Evolutionary conservation across 2,113 vertebrate genomes (phyloP), one percentile per base, ranked within the genome.

Genomic region (Neolamprologus fasciatus): DNA sequence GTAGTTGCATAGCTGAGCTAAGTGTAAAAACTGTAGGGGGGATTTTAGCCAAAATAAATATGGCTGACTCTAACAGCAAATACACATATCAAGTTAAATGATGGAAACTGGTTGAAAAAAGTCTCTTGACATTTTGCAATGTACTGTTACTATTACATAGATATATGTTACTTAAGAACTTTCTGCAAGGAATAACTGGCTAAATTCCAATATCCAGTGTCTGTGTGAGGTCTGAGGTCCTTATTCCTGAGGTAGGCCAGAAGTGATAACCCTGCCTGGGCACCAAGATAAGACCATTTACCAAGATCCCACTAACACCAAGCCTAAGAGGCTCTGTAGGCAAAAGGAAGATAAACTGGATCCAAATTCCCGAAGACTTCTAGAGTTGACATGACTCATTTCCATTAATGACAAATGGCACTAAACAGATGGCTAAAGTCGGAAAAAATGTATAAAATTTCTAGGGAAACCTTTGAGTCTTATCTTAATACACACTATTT

Each of bases 201-300:
- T 79, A 26, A 87, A 85, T 57, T 73, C 9, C 76, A 87, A 28
- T 45, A 45, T 81, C 76, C 33, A 21, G 8, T 90, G 84, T 63
- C 73, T 90, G 94, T 93, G 93, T 95, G 94, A 89, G 95, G 95
- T 94, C 95, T 87, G 83, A 81, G 68, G 76, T 88, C 87, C 85
- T 89, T 91, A 11, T 86, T 84, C 42, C 86, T 91, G 89, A 94
- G 89, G 71, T 58, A 92, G 89, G 85, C 84, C 92, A 92, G 89
- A 89, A 86, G 86, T 89, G 95, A 95, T 95, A 95, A 93, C 89
- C 89, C 73, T 1, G 45, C 88, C 81, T 85, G 71, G 83, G 79
- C 90, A 92, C 35, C 54, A n/a, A 90, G 96, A 96, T 95, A 96
- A 94, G 91, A 88, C 51, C 8, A 10, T 84, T 91, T 94, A 82